A percentile compares a stretch with the other conserved stretches of the same genome.
phyloP scores from a whole-genome alignment of 2,113 vertebrate species.

The Hemichromis elongatus region DNA sequence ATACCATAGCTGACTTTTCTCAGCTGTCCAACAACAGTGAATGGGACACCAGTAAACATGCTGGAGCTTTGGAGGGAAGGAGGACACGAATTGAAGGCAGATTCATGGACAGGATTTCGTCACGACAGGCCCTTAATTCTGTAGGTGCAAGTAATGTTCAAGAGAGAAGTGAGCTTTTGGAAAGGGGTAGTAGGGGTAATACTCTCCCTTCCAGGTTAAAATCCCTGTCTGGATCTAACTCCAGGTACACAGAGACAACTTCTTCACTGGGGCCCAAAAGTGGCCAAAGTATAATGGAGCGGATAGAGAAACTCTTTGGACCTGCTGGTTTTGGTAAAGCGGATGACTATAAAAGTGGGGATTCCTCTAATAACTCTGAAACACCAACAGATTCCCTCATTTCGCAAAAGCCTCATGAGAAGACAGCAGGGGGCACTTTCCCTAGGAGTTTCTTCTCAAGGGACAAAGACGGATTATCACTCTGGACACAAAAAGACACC shows the following conservation, averaged over 20 bases:
- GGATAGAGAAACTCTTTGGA: conserved; percentile 66
- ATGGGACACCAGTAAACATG: neutral
- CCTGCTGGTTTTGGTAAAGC: conserved; percentile 17
- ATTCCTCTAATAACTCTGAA: neutral
- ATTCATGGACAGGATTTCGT: neutral
- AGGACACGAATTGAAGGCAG: neutral
- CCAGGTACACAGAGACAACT: neutral
- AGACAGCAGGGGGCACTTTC: conserved; percentile 37
- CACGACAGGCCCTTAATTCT: neutral
- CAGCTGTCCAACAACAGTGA: neutral
- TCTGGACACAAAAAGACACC: neutral
- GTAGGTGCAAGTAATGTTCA: neutral
- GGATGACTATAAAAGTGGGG: neutral
- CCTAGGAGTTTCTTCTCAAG: conserved; percentile 31
- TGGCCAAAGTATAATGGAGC: conserved; percentile 60
- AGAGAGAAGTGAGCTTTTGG: neutral
- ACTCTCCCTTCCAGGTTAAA: conserved; percentile 60
- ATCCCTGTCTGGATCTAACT: neutral
- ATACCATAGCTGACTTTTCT: neutral
- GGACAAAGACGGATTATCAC: neutral
- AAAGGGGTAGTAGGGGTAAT: conserved; percentile 15
- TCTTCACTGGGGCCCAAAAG: conserved; percentile 22
- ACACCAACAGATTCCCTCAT: neutral
- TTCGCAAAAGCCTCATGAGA: neutral
- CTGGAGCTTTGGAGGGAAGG: conserved; percentile 19